Percentiles rank a stretch among this genome's conserved stretches.
phyloP scores from a whole-genome alignment of 1,140 invertebrate species.

The Ceratina calcarata region DNA sequence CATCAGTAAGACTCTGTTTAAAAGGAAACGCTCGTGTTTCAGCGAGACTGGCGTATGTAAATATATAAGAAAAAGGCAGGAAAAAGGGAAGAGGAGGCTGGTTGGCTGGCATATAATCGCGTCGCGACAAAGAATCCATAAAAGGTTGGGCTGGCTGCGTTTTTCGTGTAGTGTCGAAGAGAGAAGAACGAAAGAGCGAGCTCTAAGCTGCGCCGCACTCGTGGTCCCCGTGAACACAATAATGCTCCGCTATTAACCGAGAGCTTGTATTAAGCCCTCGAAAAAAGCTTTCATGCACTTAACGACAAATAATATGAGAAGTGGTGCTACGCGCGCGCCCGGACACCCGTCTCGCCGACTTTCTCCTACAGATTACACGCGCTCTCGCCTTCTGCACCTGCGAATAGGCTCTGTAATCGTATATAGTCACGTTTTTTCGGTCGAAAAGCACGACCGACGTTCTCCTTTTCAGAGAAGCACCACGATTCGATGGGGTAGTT shows the following conservation, averaged over 20 bases:
- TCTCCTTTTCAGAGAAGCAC: too few species aligned
- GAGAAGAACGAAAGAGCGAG: slow-evolving; percentile 32
- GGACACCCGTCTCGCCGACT: slow-evolving; percentile 42
- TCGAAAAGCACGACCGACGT: too few species aligned
- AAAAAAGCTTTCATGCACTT: slow-evolving; percentile 67
- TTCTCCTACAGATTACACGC: slow-evolving; percentile 18
- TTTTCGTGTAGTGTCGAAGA: slow-evolving; percentile 47
- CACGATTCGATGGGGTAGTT: too few species aligned
- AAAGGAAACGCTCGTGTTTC: slow-evolving; percentile 24
- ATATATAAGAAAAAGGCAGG: slow-evolving; percentile 49
- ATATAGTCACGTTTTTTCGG: not conserved
- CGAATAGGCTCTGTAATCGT: slow-evolving; percentile 5
- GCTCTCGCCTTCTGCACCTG: not conserved
- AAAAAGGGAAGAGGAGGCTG: slow-evolving; percentile 39
- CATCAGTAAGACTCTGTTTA: slow-evolving; percentile 3
- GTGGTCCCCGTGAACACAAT: slow-evolving; percentile 54
- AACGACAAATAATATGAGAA: slow-evolving; percentile 60
- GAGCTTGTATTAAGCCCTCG: slow-evolving; percentile 64
- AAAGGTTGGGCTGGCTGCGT: slow-evolving; percentile 55
- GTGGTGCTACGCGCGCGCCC: slow-evolving; percentile 28
- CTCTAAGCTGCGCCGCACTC: slow-evolving; percentile 56
- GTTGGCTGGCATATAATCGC: slow-evolving; percentile 51
- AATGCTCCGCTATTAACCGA: slow-evolving; percentile 63
- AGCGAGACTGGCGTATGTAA: slow-evolving; percentile 27
- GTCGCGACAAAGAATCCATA: slow-evolving; percentile 62